phyloP scores from a whole-genome alignment of 2,888 invertebrate species.

The Nemotelus pantherinus region DNA sequence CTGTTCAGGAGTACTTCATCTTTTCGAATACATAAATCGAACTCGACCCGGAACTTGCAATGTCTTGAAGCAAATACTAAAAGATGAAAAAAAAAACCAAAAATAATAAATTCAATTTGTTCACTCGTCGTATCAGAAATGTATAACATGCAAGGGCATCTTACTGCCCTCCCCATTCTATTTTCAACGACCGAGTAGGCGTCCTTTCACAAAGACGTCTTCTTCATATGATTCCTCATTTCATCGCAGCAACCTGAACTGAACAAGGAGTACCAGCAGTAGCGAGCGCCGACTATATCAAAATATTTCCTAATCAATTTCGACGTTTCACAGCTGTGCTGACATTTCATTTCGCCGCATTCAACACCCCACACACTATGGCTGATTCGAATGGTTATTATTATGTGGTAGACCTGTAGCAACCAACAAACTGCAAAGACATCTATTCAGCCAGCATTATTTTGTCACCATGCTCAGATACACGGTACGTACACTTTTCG shows the following conservation, averaged over 20 bases:
- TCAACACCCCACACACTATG: background rate
- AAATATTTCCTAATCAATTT: conserved; percentile 44
- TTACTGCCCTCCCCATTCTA: conserved; percentile 4
- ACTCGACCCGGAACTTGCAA: background rate
- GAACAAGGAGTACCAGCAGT: too few species aligned
- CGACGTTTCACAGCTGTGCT: conserved; percentile 43
- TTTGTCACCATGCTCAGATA: background rate
- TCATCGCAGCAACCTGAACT: background rate
- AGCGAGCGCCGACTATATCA: conserved; percentile 15
- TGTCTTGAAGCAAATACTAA: conserved; percentile 6
- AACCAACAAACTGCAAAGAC: conserved; percentile 6
- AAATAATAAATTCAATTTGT: conserved; percentile 44
- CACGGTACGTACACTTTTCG: background rate
- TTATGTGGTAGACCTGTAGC: conserved; percentile 10
- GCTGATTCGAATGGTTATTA: conserved; percentile 15
- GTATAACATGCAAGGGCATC: conserved; percentile 36
- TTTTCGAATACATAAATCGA: background rate
- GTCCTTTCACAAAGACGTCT: conserved; percentile 4
- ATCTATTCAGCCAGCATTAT: conserved; percentile 5
- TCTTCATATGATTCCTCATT: conserved; percentile 31
- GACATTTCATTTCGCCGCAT: conserved; percentile 38
- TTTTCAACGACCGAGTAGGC: background rate
- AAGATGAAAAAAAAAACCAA: background rate
- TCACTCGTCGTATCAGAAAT: conserved; percentile 39
- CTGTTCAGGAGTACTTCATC: background rate